Percentiles rank a stretch among this genome's conserved stretches.
Evolutionary conservation across 2,888 invertebrate genomes (phyloP).

Genomic region (Ditula angustiorana): DNA sequence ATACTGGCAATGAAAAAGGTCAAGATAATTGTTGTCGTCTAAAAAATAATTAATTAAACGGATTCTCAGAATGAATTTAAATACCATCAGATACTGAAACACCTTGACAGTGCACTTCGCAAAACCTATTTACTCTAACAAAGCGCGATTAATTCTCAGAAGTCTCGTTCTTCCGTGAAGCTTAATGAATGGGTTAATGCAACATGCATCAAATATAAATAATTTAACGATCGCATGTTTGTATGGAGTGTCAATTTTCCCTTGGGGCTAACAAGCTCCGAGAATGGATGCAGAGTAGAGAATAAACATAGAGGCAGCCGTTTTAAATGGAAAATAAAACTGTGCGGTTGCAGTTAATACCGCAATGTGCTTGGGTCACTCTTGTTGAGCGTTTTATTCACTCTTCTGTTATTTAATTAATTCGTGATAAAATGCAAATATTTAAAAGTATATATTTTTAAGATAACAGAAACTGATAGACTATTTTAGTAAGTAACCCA

Average conservation of each 20-base stretch:
- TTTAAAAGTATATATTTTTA: too few species aligned
- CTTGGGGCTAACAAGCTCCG: slow-evolving; percentile 51
- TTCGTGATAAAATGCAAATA: too few species aligned
- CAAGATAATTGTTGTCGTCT: too few species aligned
- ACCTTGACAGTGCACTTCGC: slow-evolving; percentile 60
- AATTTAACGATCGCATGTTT: slow-evolving; percentile 49
- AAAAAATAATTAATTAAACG: not conserved
- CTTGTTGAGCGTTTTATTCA: too few species aligned
- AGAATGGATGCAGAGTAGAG: slow-evolving; percentile 60
- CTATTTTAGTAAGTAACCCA: too few species aligned
- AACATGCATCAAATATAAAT: slow-evolving; percentile 39
- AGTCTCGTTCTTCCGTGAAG: slow-evolving; percentile 59
- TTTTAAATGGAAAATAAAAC: not conserved
- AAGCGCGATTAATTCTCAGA: slow-evolving; percentile 54
- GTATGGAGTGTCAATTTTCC: slow-evolving; percentile 53
- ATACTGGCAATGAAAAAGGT: too few species aligned
- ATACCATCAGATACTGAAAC: slow-evolving; percentile 44
- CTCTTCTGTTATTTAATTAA: too few species aligned
- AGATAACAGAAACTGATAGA: too few species aligned
- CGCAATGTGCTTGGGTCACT: not conserved
- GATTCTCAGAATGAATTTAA: not conserved
- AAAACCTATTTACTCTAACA: slow-evolving; percentile 39
- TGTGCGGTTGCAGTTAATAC: not conserved
- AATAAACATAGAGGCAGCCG: slow-evolving; percentile 54
- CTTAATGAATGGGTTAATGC: slow-evolving; percentile 46